These are phyloP conservation scores for Aplysina aerophoba DNA, from an alignment of 37 sponge, comb jelly and placozoan genomes.

Conservation along the genomic window DNA sequence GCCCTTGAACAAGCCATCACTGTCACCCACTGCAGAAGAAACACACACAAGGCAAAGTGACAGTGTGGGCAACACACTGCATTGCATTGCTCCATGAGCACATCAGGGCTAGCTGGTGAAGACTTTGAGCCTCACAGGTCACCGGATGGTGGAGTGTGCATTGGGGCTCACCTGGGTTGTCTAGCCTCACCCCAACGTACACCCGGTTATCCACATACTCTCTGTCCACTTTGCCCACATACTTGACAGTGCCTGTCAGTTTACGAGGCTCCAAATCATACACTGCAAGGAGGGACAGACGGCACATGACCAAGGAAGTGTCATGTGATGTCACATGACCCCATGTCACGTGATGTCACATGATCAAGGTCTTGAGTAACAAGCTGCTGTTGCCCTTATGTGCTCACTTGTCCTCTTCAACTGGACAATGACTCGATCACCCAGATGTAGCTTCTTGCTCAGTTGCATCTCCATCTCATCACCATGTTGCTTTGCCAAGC, in stretches of 20 bases:
- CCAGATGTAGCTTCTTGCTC: conserved; percentile 55
- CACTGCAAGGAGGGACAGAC: conserved; percentile 40
- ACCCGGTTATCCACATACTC: conserved; percentile 85
- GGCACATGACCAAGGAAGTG: no score
- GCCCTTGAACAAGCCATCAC: conserved; percentile 84
- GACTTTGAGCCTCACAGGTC: neutral
- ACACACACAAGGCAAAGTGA: neutral
- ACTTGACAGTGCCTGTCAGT: conserved; percentile 77
- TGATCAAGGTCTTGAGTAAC: neutral
- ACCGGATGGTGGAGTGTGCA: neutral
- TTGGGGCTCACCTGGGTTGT: conserved; percentile 76
- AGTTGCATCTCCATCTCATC: conserved; percentile 39
- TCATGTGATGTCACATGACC: neutral
- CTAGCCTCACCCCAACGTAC: conserved; percentile 89
- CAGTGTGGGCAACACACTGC: no score
- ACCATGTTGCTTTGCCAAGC: neutral
- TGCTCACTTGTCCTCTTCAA: conserved; percentile 69
- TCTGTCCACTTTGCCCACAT: conserved; percentile 89
- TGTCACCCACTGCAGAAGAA: conserved; percentile 65
- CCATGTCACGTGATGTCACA: neutral
- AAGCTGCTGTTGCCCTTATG: neutral
- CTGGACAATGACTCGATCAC: conserved; percentile 70
- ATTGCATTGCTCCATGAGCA: neutral
- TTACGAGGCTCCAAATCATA: conserved; percentile 77
- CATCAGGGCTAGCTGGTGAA: no score